Conservation (phyloP, 2,797 vertebrate species). For the Botia almorhae region DNA sequence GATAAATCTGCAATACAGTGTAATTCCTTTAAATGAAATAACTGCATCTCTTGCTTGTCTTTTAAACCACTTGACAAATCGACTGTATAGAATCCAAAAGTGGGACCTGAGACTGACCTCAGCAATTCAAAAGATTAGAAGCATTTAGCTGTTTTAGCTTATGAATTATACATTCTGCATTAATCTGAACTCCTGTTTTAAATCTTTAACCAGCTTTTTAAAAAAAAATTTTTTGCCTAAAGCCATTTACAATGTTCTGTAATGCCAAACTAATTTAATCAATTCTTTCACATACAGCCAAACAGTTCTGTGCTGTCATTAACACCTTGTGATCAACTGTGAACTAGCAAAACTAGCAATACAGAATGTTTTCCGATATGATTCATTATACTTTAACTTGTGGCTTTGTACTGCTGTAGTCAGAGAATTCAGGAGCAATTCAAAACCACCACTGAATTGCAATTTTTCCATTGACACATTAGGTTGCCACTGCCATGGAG, state of each 20-base stretch:
- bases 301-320: background rate
- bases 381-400: constrained; percentile 19
- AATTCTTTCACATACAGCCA: background rate
- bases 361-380: constrained; percentile 11
- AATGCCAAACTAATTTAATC: constrained; percentile 18
- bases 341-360: background rate
- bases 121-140: constrained; percentile 44
- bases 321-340: background rate
- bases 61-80: background rate
- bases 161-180: constrained; percentile 63
- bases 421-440: background rate
- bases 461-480: constrained; percentile 41
- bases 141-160: constrained; percentile 48
- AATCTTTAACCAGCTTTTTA: constrained; percentile 38
- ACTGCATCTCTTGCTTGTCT: too few relatives aligned
- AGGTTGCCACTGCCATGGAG: too few relatives aligned
- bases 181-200: constrained; percentile 52
- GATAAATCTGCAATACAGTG: background rate
- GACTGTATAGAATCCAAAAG: constrained; percentile 22
- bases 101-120: constrained; percentile 41
- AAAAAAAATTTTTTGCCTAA: constrained; percentile 5
- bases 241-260: constrained; percentile 1
- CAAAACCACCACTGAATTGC: constrained; percentile 43
- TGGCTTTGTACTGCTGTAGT: background rate
- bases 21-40: background rate